Conservation (phyloP, 2,113 vertebrate genomes). For the Pachycephala philippinensis region DNA sequence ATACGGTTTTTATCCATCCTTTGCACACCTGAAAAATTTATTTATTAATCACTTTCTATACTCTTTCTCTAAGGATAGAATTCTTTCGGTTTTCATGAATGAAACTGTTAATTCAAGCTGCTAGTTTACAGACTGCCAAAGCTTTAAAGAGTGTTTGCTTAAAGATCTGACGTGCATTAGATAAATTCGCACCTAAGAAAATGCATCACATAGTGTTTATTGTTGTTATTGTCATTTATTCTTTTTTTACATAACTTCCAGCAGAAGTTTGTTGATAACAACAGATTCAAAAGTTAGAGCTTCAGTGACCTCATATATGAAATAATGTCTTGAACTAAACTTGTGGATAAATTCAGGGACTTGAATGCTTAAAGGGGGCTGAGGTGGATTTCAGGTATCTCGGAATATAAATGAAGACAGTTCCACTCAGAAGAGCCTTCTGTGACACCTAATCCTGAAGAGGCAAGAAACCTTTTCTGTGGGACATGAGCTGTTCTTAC, state of each 20-base stretch:
- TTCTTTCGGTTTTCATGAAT: not conserved
- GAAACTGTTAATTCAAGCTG: not conserved
- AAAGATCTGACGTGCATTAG: not conserved
- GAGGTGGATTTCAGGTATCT: not conserved
- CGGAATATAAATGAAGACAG: rapidly evolving
- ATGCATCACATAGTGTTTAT: not conserved
- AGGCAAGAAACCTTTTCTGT: not conserved
- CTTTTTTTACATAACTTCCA: not conserved
- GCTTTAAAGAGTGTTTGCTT: not conserved
- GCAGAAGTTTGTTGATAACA: not conserved
- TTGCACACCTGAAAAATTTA: not conserved
- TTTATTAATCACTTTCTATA: not conserved
- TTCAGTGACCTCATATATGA: not conserved
- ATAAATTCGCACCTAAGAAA: not conserved
- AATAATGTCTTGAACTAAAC: not conserved
- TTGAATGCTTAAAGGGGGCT: not conserved
- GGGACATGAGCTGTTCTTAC: not conserved
- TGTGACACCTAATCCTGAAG: not conserved
- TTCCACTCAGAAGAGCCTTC: not conserved
- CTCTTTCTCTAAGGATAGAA: not conserved
- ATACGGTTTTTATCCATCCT: not conserved
- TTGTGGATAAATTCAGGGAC: not conserved
- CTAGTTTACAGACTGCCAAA: not conserved
- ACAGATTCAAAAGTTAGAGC: not conserved
- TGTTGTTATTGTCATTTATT: not conserved